phyloP scores from a whole-genome alignment of 1,140 invertebrate genomes.

The Drosophila biarmipes region DNA sequence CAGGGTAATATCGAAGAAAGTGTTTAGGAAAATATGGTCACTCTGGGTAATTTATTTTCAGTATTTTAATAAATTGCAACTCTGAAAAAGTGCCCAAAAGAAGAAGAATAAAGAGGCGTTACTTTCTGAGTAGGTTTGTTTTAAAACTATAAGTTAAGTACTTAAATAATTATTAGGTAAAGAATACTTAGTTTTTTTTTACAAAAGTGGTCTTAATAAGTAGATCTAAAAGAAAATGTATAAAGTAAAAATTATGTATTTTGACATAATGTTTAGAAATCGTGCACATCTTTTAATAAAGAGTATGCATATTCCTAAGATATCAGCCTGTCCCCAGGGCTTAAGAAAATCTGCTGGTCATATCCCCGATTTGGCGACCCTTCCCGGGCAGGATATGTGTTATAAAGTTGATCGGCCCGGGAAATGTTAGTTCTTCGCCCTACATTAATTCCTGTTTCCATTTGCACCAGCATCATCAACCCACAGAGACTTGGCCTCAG shows the following conservation, averaged over 20 bases:
- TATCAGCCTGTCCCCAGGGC: background rate
- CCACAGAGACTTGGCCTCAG: slow-evolving; percentile 29
- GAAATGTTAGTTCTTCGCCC: slow-evolving; percentile 33
- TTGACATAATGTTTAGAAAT: too few relatives aligned
- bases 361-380: background rate
- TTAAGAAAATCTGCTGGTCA: slow-evolving; percentile 4
- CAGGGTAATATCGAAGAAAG: background rate
- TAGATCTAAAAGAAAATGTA: too few relatives aligned
- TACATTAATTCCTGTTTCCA: slow-evolving; percentile 35
- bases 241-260: too few relatives aligned
- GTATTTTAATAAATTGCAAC: too few relatives aligned
- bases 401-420: slow-evolving; percentile 63
- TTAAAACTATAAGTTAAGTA: too few relatives aligned
- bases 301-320: background rate
- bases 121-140: too few relatives aligned
- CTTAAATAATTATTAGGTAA: background rate
- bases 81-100: too few relatives aligned
- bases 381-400: slow-evolving; percentile 2
- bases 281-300: background rate
- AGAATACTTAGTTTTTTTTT: too few relatives aligned
- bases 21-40: background rate
- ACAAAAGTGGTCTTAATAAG: too few relatives aligned
- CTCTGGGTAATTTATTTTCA: too few relatives aligned
- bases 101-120: too few relatives aligned
- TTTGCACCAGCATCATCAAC: slow-evolving; percentile 9